These are phyloP conservation scores for Xiphorhynchus erythropygius DNA, from an alignment of 2,797 vertebrate genomes.

Conservation along the genomic window DNA sequence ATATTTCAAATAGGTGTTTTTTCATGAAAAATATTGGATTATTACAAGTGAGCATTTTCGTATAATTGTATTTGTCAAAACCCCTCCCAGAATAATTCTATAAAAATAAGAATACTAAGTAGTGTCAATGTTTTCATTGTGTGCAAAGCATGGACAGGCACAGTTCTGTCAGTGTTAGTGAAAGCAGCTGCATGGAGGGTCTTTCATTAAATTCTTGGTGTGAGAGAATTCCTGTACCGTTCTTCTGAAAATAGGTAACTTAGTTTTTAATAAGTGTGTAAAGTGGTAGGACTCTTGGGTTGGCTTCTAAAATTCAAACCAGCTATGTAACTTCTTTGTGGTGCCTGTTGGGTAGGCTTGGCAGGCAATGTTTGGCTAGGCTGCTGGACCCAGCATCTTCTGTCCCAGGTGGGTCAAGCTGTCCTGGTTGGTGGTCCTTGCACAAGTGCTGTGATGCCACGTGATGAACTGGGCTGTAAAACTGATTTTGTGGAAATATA, in stretches of 20 bases:
- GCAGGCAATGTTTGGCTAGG: not conserved
- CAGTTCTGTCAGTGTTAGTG: not conserved
- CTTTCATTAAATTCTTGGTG: not conserved
- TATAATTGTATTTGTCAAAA: not conserved
- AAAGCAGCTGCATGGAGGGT: not conserved
- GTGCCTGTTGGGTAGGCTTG: not conserved
- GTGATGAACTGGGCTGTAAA: not conserved
- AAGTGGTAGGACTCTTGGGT: not conserved
- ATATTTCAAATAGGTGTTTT: not conserved
- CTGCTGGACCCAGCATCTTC: not conserved
- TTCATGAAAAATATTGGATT: not conserved
- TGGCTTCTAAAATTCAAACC: not conserved
- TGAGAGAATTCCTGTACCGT: not conserved
- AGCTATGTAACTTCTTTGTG: not conserved
- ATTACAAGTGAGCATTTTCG: not conserved
- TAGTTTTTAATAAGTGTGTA: not conserved
- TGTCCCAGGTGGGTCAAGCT: not conserved
- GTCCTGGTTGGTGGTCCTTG: not conserved
- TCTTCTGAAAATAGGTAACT: not conserved
- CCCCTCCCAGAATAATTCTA: not conserved
- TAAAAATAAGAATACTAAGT: not conserved
- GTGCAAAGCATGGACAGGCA: not conserved
- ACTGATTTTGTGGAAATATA: not conserved
- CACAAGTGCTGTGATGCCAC: not conserved
- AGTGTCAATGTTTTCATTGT: not conserved